Base-by-base conservation (phyloP, 2,797 vertebrate genomes). In the Chelmon rostratus region DNA sequence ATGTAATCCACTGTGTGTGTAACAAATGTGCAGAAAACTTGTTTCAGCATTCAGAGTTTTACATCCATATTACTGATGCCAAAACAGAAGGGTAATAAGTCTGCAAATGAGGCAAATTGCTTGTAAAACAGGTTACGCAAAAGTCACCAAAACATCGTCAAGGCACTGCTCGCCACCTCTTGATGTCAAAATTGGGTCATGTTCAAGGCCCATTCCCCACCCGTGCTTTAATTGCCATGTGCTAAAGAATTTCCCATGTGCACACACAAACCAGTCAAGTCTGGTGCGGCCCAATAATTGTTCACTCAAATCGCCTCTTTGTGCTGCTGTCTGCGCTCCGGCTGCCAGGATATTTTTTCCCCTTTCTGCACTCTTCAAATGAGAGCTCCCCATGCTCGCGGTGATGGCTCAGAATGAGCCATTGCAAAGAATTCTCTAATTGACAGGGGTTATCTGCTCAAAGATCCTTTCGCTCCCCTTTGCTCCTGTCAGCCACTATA, bases 231-330 rank as follows among this genome's bases (percentile, higher is more conserved):
- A 94, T 93, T 92, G 92, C 89, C 84, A 81, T 70, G 83, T 78
- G 76, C 88, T 84, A 63, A 92, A 92, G 87, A 89, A 88, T 93
- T 91, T 91, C 92, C 89, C 90, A 89, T 91, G 89, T 89, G 89
- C 71, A 63, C 90, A 83, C 84, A 31, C 31, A 84, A 89, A 87
- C 89, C 91, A 90, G 87, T 82, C 77, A 79, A 92, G 92, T 92
- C 90, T 92, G 90, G 81, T 85, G 78, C 75, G 57, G 86, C 86
- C 90, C 80, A 89, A 90, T 92, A 92, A 93, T 91, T 91, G 92
- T 91, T 93, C 89, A 83, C 85, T 94, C 83, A 90, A 86, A 91
- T 91, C 71, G 57, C 84, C 84, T 91, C 88, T 91, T 92, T 94
- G 91, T 94, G 91, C 88, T 92, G 86, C 88, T 85, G 86, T 91